Evolutionary conservation across 2,888 invertebrate species (phyloP).

Genomic region (Idaea biselata): DNA sequence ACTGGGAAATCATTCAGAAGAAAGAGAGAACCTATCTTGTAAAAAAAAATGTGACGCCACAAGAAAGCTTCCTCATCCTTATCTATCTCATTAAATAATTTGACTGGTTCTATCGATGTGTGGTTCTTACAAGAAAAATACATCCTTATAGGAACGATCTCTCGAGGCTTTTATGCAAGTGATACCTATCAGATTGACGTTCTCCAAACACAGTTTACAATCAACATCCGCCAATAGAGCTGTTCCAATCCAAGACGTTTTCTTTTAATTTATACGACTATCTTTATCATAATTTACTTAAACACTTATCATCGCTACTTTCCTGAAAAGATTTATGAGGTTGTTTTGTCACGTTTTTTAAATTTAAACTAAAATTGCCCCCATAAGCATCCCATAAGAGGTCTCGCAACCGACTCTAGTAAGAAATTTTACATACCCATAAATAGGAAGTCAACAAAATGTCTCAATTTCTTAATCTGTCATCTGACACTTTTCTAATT

Average conservation of each 20-base stretch:
- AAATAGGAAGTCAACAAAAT: conserved; percentile 46
- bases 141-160: background rate
- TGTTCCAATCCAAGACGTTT: background rate
- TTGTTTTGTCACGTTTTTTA: background rate
- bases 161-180: background rate
- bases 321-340: background rate
- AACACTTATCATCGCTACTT: background rate
- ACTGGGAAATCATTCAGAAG: too few species aligned
- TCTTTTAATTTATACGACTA: background rate
- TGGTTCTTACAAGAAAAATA: background rate
- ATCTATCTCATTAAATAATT: too few species aligned
- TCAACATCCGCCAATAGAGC: background rate
- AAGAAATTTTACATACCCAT: conserved; percentile 26
- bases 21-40: too few species aligned
- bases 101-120: background rate
- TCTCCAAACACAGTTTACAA: background rate
- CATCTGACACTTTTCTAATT: conserved; percentile 54
- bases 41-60: too few species aligned
- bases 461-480: conserved; percentile 51
- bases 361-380: background rate
- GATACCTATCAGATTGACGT: background rate
- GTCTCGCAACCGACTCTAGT: background rate
- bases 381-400: background rate
- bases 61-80: background rate
- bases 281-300: background rate